These are phyloP conservation scores for Allophyes oxyacanthae DNA, from an alignment of 2,888 invertebrate species.

Conservation along the genomic window DNA sequence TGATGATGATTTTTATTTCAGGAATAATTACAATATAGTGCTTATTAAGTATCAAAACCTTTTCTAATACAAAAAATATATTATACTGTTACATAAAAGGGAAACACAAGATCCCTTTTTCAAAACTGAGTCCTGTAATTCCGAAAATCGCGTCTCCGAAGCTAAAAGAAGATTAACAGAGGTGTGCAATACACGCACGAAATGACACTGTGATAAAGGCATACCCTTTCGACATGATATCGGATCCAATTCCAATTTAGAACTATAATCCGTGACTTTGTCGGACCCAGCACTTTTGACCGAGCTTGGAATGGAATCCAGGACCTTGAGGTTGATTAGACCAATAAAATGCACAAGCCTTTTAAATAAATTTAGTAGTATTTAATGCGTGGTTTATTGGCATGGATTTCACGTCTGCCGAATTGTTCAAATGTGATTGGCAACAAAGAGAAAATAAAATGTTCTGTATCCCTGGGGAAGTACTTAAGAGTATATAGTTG, in stretches of 20 bases:
- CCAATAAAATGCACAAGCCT: background rate
- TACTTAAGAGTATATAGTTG: slow-evolving; percentile 29
- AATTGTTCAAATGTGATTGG: slow-evolving; percentile 36
- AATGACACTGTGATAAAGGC: slow-evolving; percentile 31
- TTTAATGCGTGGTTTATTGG: slow-evolving; percentile 28
- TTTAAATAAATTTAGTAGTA: slow-evolving; percentile 31
- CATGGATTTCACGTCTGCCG: slow-evolving; percentile 42
- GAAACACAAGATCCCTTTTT: background rate
- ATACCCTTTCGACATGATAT: slow-evolving; percentile 26
- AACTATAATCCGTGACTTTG: slow-evolving; percentile 38
- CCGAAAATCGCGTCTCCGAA: slow-evolving; percentile 8
- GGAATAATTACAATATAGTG: too few relatives aligned
- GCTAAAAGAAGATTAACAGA: slow-evolving; percentile 14
- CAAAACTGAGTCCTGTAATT: background rate
- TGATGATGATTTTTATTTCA: too few relatives aligned
- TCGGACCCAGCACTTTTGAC: slow-evolving; percentile 20
- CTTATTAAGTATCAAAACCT: too few relatives aligned
- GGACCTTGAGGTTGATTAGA: slow-evolving; percentile 19
- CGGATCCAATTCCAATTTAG: slow-evolving; percentile 42
- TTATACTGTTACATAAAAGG: background rate
- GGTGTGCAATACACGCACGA: slow-evolving; percentile 9
- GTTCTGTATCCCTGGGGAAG: slow-evolving; percentile 37
- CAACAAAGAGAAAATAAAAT: slow-evolving; percentile 27
- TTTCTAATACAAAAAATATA: too few relatives aligned
- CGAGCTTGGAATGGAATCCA: slow-evolving; percentile 29